These are phyloP conservation scores for Cassiopea xamachana DNA, from an alignment of 30 jellyfish, hydroid and myxozoan species.

Conservation along the genomic window DNA sequence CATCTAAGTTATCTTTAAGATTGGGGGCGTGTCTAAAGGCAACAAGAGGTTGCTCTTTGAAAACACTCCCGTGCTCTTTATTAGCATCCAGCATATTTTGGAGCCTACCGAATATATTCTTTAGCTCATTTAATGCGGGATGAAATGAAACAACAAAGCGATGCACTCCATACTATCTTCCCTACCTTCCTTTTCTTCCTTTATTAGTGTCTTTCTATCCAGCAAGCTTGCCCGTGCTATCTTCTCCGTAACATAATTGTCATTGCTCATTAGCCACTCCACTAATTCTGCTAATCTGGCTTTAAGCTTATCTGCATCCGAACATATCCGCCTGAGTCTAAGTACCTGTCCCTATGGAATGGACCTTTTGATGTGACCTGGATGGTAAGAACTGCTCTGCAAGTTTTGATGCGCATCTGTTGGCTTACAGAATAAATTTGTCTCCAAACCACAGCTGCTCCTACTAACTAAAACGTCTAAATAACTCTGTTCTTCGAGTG, in stretches of 20 bases:
- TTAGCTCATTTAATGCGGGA: too few species aligned
- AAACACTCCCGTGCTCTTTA: too few species aligned
- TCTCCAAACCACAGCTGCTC: background rate
- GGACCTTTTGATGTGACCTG: constrained; percentile 12
- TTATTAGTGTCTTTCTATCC: background rate
- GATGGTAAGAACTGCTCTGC: constrained; percentile 6
- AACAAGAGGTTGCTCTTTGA: too few species aligned
- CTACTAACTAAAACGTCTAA: background rate
- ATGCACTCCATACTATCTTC: background rate
- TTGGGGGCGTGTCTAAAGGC: too few species aligned
- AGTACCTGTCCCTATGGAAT: constrained; percentile 25
- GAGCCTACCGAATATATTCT: too few species aligned
- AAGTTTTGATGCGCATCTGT: constrained; percentile 9
- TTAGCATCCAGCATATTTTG: too few species aligned
- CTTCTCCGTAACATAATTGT: background rate
- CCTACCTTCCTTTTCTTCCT: background rate
- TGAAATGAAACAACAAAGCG: background rate
- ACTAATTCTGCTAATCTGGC: background rate
- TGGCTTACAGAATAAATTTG: background rate
- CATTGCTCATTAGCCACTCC: background rate
- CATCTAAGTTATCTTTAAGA: too few species aligned
- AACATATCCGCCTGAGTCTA: background rate
- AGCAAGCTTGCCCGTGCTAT: background rate
- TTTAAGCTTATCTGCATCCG: background rate
- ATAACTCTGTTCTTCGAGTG: too few species aligned